Base-by-base conservation (phyloP, 2,113 vertebrate species). In the Catharus bicknelli region DNA sequence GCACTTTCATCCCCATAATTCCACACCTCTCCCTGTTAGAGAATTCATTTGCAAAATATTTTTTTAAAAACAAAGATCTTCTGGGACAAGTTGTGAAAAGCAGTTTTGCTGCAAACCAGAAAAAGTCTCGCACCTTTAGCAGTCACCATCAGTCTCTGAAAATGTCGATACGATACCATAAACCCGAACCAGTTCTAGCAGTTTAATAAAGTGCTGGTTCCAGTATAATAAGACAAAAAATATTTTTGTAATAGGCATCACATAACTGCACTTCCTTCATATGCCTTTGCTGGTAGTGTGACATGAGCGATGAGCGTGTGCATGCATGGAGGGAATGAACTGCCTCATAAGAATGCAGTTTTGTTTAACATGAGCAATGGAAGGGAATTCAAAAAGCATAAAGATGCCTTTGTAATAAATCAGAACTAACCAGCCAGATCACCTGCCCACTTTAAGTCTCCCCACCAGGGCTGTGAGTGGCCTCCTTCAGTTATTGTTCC, bases 401-500 rank as follows among this genome's bases (percentile, higher is more conserved):
- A 72, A 78, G 81, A 81, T 92, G 92, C 90, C 83, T 95, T 92
- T 91, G 74, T 43, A 81, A 95, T 92, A 93, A 94, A 87, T 85
- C 90, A 94, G 64, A 90, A 59, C 70, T 66, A 92, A 94, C 70
- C 78, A 94, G 64, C 40, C 79, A 45, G 55, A 91, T 90, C 90
- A 36, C 63, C 87, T 90, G 94, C 51, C 90, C 42, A 16, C 68
- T 90, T 74, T 36, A 80, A 78, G 90, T 4, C 82, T 66, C 77
- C 73, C 72, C 67, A 59, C 79, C 75, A 51, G 82, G 68, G 11
- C 2, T 77, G 78, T 2, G 40, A 95, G 81, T 3, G 45, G 62
- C 90, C 66, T 68, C 77, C 64, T 86, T 72, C 80, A 45, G 61
- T 83, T 34, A 64, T n/a, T 68, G 59, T 55, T 87, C 89, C 23